These are phyloP conservation scores for Danionella dracula DNA, from an alignment of 2,797 vertebrate genomes.

Conservation along the genomic window DNA sequence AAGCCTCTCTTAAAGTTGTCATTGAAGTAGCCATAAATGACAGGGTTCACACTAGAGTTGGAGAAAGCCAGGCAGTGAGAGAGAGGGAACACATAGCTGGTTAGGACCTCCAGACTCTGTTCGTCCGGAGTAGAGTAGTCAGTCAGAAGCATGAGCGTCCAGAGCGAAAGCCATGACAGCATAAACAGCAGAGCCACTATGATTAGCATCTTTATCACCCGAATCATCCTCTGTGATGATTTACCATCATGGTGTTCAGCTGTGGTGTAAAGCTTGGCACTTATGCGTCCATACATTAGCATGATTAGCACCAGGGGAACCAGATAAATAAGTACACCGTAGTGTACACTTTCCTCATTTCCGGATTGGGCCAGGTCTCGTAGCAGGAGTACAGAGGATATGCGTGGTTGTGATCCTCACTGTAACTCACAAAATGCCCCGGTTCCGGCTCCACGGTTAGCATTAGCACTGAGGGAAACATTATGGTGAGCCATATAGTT, in stretches of 20 bases:
- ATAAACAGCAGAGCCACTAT: constrained; percentile 55
- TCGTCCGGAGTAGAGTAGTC: constrained; percentile 44
- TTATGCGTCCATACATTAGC: constrained; percentile 50
- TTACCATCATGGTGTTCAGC: constrained; percentile 1
- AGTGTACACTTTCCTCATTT: constrained; percentile 53
- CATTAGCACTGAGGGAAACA: constrained; percentile 51
- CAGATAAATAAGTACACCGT: constrained; percentile 47
- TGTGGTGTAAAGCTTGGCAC: constrained; percentile 42
- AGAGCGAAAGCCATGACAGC: constrained; percentile 55
- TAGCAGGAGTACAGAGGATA: constrained; percentile 53
- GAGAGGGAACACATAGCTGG: constrained; percentile 52
- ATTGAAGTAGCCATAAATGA: constrained; percentile 58
- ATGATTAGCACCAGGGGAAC: constrained; percentile 38
- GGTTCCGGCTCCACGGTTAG: constrained; percentile 40
- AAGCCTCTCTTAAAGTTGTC: constrained; percentile 55
- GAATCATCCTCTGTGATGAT: constrained; percentile 39
- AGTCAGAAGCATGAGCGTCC: constrained; percentile 53
- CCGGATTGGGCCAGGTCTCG: constrained; percentile 48
- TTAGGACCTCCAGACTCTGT: constrained; percentile 44
- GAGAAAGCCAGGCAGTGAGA: constrained; percentile 57
- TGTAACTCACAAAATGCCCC: constrained; percentile 40
- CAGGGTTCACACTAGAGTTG: constrained; percentile 55
- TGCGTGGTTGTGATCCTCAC: constrained; percentile 28
- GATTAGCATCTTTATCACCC: constrained; percentile 54
- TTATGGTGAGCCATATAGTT: constrained; percentile 50